Base-by-base conservation (phyloP, 2,888 invertebrate genomes). In the Macropis europaea region DNA sequence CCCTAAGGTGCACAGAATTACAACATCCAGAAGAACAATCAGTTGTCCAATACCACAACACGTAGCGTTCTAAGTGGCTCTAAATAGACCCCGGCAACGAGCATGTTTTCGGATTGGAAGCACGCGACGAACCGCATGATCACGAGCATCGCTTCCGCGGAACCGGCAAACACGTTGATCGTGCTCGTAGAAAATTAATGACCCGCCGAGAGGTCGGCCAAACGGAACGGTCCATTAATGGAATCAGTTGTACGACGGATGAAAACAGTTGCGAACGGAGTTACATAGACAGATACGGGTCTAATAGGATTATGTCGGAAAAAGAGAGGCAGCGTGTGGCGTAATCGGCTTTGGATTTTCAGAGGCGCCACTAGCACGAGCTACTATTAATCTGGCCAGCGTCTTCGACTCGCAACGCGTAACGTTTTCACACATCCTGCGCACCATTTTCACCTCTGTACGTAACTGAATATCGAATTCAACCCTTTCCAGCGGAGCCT, bases 381-480 rank as follows among this genome's bases (percentile, higher is more conserved):
- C 3, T 17, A 28, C 22, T 38, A 50, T 53, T 70, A 64, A 73
- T 64, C 64, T 40, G 36, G 19, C 19, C 54, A 52, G 19, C 57
- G 30, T 66, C 62, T 78, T 43, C 40, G 34, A 28, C 19, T 36
- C 52, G 52, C 57, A 60, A 72, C 63, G 42, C 63, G 15, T 32
- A 26, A 61, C 60, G 62, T 38, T 53, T 57, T 54, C 40, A 48
- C 53, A 36, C 28, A 15, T 77, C 76, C 62, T 56, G 67, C 59
- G 67, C 34, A 50, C 36, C 66, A 38, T 57, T 66, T 43, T 36
- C 26, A n/a, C 7, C 17, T 15, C 13, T 11, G 6, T 26, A 53
- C 61, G 75, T 73, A 77, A 76, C 76, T 68, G 73, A 74, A 82
- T 83, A 83, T 83, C 73, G 80, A 81, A 68, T 79, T 63, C 57